Percentiles rank a stretch among this genome's conserved stretches.
Conservation (phyloP, 2,888 invertebrate species). For the Heliconius erato region DNA sequence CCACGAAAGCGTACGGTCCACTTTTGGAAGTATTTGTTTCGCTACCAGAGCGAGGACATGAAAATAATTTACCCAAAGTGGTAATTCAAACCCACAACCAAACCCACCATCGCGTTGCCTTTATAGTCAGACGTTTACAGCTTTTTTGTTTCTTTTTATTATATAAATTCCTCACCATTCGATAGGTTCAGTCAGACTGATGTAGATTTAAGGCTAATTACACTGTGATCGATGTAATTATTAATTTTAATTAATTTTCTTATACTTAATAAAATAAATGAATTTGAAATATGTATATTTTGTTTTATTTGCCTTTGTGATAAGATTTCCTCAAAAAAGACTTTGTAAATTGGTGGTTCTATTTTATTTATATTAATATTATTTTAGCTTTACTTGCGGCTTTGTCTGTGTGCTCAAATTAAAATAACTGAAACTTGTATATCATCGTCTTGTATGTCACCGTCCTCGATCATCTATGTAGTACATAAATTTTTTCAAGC, state of each 20-base stretch:
- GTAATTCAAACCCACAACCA: neutral
- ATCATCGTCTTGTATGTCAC: no score
- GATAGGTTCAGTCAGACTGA: constrained; percentile 80
- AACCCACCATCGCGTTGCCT: no score
- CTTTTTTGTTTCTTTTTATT: neutral
- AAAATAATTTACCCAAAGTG: neutral
- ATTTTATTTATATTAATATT: no score
- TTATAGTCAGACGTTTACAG: neutral
- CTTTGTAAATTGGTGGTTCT: no score
- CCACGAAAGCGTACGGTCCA: no score
- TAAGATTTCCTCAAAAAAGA: neutral
- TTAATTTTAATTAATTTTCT: constrained; percentile 8
- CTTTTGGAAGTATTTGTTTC: no score
- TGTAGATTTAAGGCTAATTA: constrained; percentile 58
- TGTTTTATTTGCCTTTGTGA: neutral
- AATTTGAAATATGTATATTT: neutral
- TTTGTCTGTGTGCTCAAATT: no score
- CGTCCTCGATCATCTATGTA: no score
- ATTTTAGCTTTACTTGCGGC: no score
- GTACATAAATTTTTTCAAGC: no score
- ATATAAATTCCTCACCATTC: constrained; percentile 74
- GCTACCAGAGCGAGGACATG: no score
- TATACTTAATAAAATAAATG: neutral
- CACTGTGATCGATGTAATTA: constrained; percentile 26
- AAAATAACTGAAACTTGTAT: no score